These are phyloP conservation scores for Cantharis nigra DNA, from an alignment of 2,888 invertebrate species.

Conservation along the genomic window DNA sequence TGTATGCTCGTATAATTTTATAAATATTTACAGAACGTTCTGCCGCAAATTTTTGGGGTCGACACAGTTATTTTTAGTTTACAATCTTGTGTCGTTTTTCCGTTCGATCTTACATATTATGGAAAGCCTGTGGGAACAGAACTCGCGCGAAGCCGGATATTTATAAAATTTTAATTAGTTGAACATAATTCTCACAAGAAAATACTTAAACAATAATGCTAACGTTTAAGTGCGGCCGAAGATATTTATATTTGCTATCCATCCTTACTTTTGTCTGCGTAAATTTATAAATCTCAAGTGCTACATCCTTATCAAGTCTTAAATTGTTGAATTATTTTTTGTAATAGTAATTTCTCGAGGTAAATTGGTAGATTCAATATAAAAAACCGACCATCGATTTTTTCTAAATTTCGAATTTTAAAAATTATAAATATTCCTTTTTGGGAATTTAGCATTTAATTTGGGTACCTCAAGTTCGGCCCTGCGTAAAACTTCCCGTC, in stretches of 20 bases:
- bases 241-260: neutral
- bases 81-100: too few species aligned
- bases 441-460: neutral
- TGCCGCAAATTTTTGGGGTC: too few species aligned
- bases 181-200: neutral
- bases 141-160: neutral
- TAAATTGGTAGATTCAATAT: neutral
- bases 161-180: neutral
- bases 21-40: too few species aligned
- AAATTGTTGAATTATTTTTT: neutral
- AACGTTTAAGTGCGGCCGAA: neutral
- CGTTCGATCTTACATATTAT: too few species aligned
- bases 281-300: conserved; percentile 20
- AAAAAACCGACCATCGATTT: neutral
- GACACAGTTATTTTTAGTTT: too few species aligned
- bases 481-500: neutral
- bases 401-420: neutral
- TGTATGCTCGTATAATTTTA: too few species aligned
- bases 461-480: neutral
- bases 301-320: conserved; percentile 18
- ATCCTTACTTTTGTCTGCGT: neutral
- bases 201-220: neutral
- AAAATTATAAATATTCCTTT: too few species aligned
- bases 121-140: too few species aligned
- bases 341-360: neutral